Base-by-base conservation (phyloP, 2,113 vertebrate species). In the Carlito syrichta region DNA sequence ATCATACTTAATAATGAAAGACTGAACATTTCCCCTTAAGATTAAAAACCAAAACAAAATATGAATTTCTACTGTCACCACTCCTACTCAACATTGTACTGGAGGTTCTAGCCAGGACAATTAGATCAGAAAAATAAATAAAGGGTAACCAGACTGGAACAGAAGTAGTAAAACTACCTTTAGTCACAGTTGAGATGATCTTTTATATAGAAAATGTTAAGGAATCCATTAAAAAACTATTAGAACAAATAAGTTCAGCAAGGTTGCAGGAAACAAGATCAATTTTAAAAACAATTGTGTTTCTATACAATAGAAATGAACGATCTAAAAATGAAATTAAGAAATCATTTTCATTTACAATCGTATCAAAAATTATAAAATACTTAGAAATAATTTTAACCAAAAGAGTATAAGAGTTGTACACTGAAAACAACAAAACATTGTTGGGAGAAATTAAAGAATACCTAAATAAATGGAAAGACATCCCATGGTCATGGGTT, bases 21-120 rank as follows among this genome's bases (percentile, higher is more conserved):
- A 82, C 38, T 74, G n/a, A 69, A 94, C 50, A 0, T 54, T 88
- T 76, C 52, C 19, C 62, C 20, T 16, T 84, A 74, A 84, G 16
- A 68, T 96, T n/a, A 30, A 5, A 95, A 90, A 50, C 23, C 94
- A 94, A 77, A 90, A 50, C 23, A 95, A 94, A 77, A 94, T 27
- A 60, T 43, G 20, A 89, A 73, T 63, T 35, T 76, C 43, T 79
- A 27, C n/a, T 79, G 22, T 95, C 43, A 95, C 6, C 8, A 14
- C n/a, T 91, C 43, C 6, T 86, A 85, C 69, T 92, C 52, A 81
- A 56, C 56, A 68, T 69, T 79, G 25, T 88, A 45, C 23, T 85
- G 8, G 56, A 96, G 20, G 50, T 43, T 96, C 63, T 62, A 87
- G 35, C 20, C 38, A 68, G 27, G 68, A 25, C n/a, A 83, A 17